Base-by-base conservation (phyloP, 2,113 vertebrate genomes). In the Cairina moschata region DNA sequence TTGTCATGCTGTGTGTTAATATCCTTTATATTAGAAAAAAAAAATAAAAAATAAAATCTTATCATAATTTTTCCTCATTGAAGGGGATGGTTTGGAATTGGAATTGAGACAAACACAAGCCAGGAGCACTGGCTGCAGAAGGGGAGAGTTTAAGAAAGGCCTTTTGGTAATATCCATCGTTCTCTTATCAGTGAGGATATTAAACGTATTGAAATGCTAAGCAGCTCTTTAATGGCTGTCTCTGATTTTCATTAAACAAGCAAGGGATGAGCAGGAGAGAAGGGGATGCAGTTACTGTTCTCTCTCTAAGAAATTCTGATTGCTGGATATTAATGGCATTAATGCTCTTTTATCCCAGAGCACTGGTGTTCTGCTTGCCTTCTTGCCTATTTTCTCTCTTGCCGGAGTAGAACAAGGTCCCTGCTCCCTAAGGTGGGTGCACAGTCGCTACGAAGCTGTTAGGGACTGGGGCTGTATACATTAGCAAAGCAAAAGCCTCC, bases 191-290 rank as follows among this genome's bases (percentile, higher is more conserved):
- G 92, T 56, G 93, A 97, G 97, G 71, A 81, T 92, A 94, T 88
- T 71, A 86, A 96, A 96, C 6, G 92, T 86, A 95, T 91, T 93
- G 95, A 94, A 93, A 96, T 96, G 97, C 97, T 96, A 94, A 97
- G 88, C 88, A 97, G 97, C 96, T 95, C 94, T 91, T 90, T 93
- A 96, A 95, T 90, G 95, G 81, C 91, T 95, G 95, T 54, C 74
- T 93, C 92, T 95, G 96, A 91, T 97, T 96, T 95, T 95, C 95
- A 96, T 94, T 93, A 92, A 94, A 90, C 91, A 91, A 52, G 88
- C 38, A 25, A 71, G 80, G 94, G 95, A 91, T 89, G 83, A 93
- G 88, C 94, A 82, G 74, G 83, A 81, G 74, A 63, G 92, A 85
- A 95, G 91, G 86, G 81, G 46, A 34, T 80, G 42, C 48, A 87